Conservation (phyloP, 1,140 invertebrate genomes). For the Metaphire vulgaris region DNA sequence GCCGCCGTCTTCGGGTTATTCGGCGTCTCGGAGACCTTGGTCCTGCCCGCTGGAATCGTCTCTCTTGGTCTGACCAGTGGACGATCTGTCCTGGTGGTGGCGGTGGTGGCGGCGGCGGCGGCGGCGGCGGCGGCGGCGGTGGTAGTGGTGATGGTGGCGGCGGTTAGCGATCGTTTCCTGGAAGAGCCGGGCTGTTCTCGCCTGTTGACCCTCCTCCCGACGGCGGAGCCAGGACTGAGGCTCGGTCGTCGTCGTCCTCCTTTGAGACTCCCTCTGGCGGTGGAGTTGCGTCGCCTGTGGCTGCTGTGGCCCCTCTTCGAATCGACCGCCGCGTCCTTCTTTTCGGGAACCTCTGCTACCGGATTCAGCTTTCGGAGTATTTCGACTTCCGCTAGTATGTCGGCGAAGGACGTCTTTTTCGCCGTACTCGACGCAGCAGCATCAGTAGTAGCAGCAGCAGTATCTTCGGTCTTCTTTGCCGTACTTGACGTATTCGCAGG, state of each 20-base stretch:
- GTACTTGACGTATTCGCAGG: background rate
- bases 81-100: background rate
- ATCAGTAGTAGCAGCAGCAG: background rate
- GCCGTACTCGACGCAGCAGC: background rate
- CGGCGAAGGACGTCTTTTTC: background rate
- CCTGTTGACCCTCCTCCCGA: background rate
- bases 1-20: background rate
- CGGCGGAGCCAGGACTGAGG: background rate
- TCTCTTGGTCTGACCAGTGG: background rate
- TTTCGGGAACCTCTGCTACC: too few species aligned
- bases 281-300: background rate
- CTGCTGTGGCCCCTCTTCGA: background rate
- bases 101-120: background rate
- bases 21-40: background rate
- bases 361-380: background rate
- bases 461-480: background rate
- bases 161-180: background rate
- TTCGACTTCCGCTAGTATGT: background rate
- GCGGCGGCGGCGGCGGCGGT: too few species aligned
- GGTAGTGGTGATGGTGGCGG: background rate
- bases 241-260: background rate
- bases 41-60: too few species aligned
- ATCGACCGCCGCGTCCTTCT: too few species aligned
- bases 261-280: background rate
- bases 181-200: background rate